Evolutionary conservation across 2,888 invertebrate genomes (phyloP), one percentile per base, ranked within the genome.

Genomic region (Sericinus montela): DNA sequence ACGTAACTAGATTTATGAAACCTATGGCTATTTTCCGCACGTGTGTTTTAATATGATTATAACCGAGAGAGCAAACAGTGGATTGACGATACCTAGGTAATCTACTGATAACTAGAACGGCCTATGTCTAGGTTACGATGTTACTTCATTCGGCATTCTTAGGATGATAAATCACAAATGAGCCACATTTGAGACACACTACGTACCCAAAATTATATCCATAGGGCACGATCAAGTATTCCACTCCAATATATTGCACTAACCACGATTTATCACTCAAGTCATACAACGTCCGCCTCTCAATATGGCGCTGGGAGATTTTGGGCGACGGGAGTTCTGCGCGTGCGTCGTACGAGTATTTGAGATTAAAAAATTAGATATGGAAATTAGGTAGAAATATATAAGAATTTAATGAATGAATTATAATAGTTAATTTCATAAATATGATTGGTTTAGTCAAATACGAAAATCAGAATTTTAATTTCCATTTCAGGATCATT

Each of bases 1-100:
- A 90, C 89, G 90, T 93, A 93, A 93, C 92, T 91, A 92, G 93
- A 93, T 93, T 93, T 91, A 88, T 90, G 93, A 93, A 93, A 93
- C 92, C 92, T 90, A 90, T 90, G 88, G 84, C 88, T 88, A 86
- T 80, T 86, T 76, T 77, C 84, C 85, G 90, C 91, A 91, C 91
- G 91, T 91, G 91, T 91, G 87, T 89, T 91, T 86, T 91, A 91
- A 91, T 90, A 90, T 91, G 91, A 92, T 91, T 91, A 91, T 90
- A 91, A 86, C 80, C 81, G 82, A 90, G 82, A 90, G 89, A 90
- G 88, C 88, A 88, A 87, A 89, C 87, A 89, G 89, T 83, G 85
- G 85, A 88, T 89, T 87, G 88, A 85, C 83, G 90, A 89, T 87
- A 82, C 83, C 83, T 85, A 84, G 82, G 83, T 81, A 85, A 89